Base-by-base conservation (phyloP, 2,888 invertebrate species). In the Plagodis dolabraria region DNA sequence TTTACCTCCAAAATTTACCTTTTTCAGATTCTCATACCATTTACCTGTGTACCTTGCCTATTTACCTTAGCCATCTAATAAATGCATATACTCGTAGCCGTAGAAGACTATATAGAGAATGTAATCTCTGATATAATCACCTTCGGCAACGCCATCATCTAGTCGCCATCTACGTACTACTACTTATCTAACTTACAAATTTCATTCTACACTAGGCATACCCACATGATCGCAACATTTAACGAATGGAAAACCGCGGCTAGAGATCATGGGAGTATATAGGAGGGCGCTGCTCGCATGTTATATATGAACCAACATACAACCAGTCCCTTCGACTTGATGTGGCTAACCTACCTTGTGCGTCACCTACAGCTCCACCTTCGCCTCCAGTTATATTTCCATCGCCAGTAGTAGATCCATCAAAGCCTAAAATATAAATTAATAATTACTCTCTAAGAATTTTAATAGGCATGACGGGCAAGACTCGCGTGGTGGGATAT, bases 291-390 rank as follows among this genome's bases (percentile, higher is more conserved):
- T 61, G 66, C 49, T 55, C 50, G 51, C 53, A 58, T 47, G 52
- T 8, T 5, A 7, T 6, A 7, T 12, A 0, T 34, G n/a, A 2
- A n/a, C 7, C 10, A 5, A 22, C 54, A 38, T 46, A 52, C 67
- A 62, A 63, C 35, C 34, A 33, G 52, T 50, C 57, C 60, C 60
- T 40, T 11, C 7, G 33, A 49, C 57, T 47, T 48, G 63, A 62
- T 56, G 69, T 63, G 76, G 55, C 69, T 84, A 93, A 93, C 93
- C 93, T 93, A 93, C 93, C 93, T 93, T 93, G 93, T 83, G 93
- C 93, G 82, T 93, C 93, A 74, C 93, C 93, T 77, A 93, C 93
- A 73, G 93, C 93, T 54, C 93, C 93, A 68, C 93, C 93, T 83
- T 93, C 93, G 52, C 89, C 85, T 72, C 89, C 92, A 80, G 92